These are phyloP conservation scores for Atta colombica DNA, from an alignment of 1,140 invertebrate genomes.

Conservation along the genomic window DNA sequence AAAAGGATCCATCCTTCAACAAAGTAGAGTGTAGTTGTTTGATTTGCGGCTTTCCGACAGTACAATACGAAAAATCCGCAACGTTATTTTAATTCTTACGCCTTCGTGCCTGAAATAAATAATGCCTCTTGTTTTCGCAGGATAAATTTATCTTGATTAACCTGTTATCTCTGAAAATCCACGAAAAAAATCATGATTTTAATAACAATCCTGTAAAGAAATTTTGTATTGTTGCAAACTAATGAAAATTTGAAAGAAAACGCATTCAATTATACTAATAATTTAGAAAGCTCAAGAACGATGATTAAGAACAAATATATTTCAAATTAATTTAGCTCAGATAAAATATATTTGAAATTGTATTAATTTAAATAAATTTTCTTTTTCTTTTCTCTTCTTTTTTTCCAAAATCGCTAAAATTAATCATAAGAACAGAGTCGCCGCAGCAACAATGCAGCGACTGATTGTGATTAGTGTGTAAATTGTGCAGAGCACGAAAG, in stretches of 20 bases:
- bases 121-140: conserved; percentile 4
- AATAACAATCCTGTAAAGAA: neutral
- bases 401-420: neutral
- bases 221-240: neutral
- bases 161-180: neutral
- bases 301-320: neutral
- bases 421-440: neutral
- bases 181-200: neutral
- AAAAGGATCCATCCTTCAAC: conserved; percentile 10
- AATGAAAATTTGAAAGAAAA: conserved; percentile 8
- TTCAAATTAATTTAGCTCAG: neutral
- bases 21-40: conserved; percentile 14
- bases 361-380: too few relatives aligned
- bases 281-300: conserved; percentile 2
- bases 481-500: too few relatives aligned
- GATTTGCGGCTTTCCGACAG: conserved; percentile 1
- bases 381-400: neutral
- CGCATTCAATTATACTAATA: neutral
- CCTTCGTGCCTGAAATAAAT: neutral
- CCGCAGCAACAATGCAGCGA: too few relatives aligned
- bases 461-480: too few relatives aligned
- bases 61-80: neutral
- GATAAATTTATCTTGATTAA: conserved; percentile 26
- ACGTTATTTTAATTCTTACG: conserved; percentile 28
- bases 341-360: neutral